These are phyloP conservation scores for Notamacropus eugenii DNA, from an alignment of 2,797 vertebrate species.

Conservation along the genomic window DNA sequence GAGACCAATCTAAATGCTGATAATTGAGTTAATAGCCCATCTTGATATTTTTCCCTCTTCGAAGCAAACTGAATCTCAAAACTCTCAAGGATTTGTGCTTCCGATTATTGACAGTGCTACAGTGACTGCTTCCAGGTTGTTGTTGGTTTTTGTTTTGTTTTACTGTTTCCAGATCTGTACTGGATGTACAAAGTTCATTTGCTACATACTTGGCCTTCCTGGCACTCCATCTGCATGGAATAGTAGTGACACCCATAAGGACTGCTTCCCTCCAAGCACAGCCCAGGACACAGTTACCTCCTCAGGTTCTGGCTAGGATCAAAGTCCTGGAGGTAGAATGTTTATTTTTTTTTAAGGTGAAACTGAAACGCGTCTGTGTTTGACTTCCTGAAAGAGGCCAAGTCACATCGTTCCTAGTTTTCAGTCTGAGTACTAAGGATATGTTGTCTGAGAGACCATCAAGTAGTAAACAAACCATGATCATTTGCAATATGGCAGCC, in stretches of 20 bases:
- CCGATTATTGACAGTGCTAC: background rate
- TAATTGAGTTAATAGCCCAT: conserved; percentile 46
- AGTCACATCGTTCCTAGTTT: conserved; percentile 10
- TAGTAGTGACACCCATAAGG: background rate
- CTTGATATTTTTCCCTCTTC: conserved; percentile 20
- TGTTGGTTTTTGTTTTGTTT: background rate
- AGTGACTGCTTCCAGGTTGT: background rate
- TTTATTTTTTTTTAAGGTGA: conserved; percentile 46
- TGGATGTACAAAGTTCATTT: background rate
- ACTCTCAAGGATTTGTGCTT: background rate
- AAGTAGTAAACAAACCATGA: background rate
- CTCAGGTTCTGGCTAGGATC: conserved; percentile 55
- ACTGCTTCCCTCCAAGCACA: background rate
- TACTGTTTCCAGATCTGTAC: background rate
- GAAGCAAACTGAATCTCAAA: conserved; percentile 37
- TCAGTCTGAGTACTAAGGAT: background rate
- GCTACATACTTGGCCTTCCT: conserved; percentile 22
- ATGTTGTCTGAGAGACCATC: background rate
- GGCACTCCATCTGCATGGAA: background rate
- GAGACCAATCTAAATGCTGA: conserved; percentile 56
- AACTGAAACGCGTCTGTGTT: conserved; percentile 28
- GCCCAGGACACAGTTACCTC: conserved; percentile 6
- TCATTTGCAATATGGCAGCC: background rate
- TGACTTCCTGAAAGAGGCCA: conserved; percentile 34
- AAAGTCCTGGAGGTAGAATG: background rate